Conservation (phyloP, 2,888 invertebrate species). For the Drosophila multiciliata region DNA sequence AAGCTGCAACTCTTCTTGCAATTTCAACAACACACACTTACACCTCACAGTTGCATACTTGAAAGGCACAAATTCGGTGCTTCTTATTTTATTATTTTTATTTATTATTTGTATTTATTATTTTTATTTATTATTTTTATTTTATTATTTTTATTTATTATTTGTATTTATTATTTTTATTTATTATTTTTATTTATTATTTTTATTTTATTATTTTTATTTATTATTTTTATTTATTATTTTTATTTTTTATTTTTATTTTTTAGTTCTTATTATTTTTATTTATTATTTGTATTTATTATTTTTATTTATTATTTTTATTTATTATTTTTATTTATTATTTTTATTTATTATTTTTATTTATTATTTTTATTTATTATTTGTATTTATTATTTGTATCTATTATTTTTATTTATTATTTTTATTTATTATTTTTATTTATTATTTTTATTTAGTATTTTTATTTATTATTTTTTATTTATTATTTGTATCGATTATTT, state of each 20-base stretch:
- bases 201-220: too few relatives aligned
- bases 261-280: neutral
- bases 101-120: too few relatives aligned
- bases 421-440: neutral
- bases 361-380: neutral
- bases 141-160: neutral
- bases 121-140: neutral
- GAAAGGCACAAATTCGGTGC: neutral
- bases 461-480: too few relatives aligned
- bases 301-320: neutral
- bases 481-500: neutral
- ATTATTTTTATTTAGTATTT: too few relatives aligned
- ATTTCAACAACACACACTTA: neutral
- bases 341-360: neutral
- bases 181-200: too few relatives aligned
- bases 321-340: neutral
- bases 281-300: too few relatives aligned
- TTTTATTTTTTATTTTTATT: neutral
- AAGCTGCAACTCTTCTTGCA: neutral
- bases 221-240: too few relatives aligned
- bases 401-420: neutral
- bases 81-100: neutral
- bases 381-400: too few relatives aligned
- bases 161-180: neutral
- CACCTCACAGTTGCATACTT: neutral